Base-by-base conservation (phyloP, 2,113 vertebrate species). In the Columba janthina region DNA sequence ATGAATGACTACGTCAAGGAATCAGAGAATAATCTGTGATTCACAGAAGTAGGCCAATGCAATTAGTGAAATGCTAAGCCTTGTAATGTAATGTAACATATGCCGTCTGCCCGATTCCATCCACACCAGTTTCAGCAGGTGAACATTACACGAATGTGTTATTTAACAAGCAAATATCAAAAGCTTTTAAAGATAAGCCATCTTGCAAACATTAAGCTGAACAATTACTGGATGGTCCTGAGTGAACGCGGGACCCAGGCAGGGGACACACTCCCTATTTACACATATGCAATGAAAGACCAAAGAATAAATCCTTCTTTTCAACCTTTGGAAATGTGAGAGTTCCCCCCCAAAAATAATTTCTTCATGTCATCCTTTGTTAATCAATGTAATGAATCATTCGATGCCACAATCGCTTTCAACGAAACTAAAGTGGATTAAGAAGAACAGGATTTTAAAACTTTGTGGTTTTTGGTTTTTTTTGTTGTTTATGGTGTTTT, bases 1-100 rank as follows among this genome's bases (percentile, higher is more conserved):
- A 50, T 36, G 78, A 73, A 36, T 4, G 7, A 12, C 89, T 85
- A 24, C 1, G 0, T 64, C 60, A 86, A 86, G 69, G 50, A 88
- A 67, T 94, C 57, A 36, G 69, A 80, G 44, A 88, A 89, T 71
- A 92, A 92, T 92, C 90, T 69, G 82, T 31, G 44, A 54, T 94
- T 94, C 90, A 80, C 32, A 64, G 36, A 93, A 96, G 34, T 53
- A 88, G 90, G 92, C 57, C 93, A 94, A 54, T 78, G 85, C 72
- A 86, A 88, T 96, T 94, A 96, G 42, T 46, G 46, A 84, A 90
- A 95, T 53, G 38, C 74, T 93, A 91, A 94, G 57, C 67, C 56
- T 73, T 2, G 0, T 38, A 92, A 80, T 13, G 22, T 84, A 85
- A 51, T 32, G 69, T 38, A 80, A 34, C 48, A 56, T 89, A 75